Evolutionary conservation across 2,797 vertebrate genomes (phyloP), one percentile per base, ranked within the genome.

Genomic region (Neosilurus hyrtlii): DNA sequence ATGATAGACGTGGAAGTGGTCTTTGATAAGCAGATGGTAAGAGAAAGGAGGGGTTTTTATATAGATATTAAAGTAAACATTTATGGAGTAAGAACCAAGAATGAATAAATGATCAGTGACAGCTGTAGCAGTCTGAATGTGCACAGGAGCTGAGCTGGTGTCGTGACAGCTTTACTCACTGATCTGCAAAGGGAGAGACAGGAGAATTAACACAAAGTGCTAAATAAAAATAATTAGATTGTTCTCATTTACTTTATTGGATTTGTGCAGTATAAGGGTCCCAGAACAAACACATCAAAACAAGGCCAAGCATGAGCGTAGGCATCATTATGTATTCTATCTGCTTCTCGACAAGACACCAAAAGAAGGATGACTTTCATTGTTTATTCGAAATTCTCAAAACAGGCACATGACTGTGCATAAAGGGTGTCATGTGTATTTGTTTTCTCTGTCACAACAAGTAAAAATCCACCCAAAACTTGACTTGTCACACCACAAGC

Each of bases 171-270:
- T 73, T 78, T 72, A 79, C 62, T 83, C 70, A 75, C 84, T 71
- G 83, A 82, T 54, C 65, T 22, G 15, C 51, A 57, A 70, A 12
- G 43, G 77, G 77, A 85, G 78, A 59, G 72, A 80, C 68, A 61
- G 8, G 37, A 24, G 24, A 12, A 62, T 83, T 79, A 83, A 49
- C 68, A 66, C 61, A 62, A 30, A n/a, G n/a, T 37, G 75, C 62
- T 86, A 84, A 85, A 85, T 65, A 86, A 70, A 81, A 82, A 79
- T 84, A 83, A 87, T 85, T 63, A 83, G 77, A 62, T 52, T 77
- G 77, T 83, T 85, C 49, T 65, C 61, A 63, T 80, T 74, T 22
- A 43, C 30, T 83, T 56, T 12, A 74, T 81, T 82, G 68, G 70
- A 79, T 81, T 72, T 80, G 22, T 54, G 18, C 9, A 8, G 3